Percentiles rank a stretch among this genome's conserved stretches.
Evolutionary conservation across 2,888 invertebrate species (phyloP).

Genomic region (Tenthredo amoena): DNA sequence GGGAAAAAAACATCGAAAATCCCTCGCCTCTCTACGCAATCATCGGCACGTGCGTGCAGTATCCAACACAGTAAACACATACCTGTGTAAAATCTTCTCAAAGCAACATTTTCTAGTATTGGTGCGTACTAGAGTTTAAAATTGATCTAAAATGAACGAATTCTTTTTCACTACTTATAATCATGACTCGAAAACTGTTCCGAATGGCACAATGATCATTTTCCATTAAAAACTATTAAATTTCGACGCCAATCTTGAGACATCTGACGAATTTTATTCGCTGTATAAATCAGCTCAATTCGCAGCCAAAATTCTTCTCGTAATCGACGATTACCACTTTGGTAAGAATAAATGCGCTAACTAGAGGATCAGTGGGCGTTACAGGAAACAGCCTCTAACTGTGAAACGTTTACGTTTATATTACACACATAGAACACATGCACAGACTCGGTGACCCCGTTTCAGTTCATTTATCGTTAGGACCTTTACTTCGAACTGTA

Average conservation of each 20-base stretch:
- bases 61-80: background rate
- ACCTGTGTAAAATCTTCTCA: background rate
- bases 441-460: background rate
- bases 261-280: background rate
- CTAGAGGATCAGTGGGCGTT: background rate
- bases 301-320: background rate
- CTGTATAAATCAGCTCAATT: background rate
- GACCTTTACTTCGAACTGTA: background rate
- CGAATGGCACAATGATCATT: too few relatives aligned
- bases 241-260: background rate
- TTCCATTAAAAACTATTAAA: too few relatives aligned
- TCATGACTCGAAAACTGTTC: background rate
- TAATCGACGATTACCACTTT: constrained; percentile 5
- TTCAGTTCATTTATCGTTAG: background rate
- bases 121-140: too few relatives aligned
- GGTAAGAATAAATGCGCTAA: constrained; percentile 3
- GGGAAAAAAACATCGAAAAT: constrained; percentile 5
- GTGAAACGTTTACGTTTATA: constrained; percentile 5
- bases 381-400: background rate
- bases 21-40: background rate
- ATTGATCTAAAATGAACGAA: too few relatives aligned
- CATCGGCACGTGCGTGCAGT: constrained; percentile 7
- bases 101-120: background rate
- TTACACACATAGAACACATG: background rate
- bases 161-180: background rate